Conservation (phyloP, 2,113 vertebrate species). For the Hemiscyllium ocellatum region DNA sequence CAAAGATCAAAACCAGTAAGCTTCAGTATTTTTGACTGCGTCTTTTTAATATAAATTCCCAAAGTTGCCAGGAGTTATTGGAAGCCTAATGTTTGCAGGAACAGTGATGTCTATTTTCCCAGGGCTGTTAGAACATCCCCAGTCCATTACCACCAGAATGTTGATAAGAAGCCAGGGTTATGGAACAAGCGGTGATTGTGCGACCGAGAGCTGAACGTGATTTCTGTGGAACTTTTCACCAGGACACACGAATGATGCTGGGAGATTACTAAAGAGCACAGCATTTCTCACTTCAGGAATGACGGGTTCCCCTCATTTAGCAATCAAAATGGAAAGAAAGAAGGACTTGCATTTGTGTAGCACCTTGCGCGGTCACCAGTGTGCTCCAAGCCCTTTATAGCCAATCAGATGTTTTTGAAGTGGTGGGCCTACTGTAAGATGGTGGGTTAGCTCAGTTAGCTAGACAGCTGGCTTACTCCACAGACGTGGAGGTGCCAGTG, state of each 20-base stretch:
- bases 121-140: constrained; percentile 14
- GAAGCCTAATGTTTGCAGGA: not conserved
- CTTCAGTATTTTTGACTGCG: not conserved
- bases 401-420: not conserved
- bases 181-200: not conserved
- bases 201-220: not conserved
- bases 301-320: not conserved
- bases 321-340: not conserved
- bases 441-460: not conserved
- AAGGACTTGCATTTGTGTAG: not conserved
- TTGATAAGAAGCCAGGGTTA: not conserved
- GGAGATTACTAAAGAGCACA: not conserved
- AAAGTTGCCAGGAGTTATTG: not conserved
- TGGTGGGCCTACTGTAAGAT: not conserved
- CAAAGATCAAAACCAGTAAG: not conserved
- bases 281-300: not conserved
- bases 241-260: not conserved
- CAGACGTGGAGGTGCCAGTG: no score
- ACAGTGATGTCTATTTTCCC: not conserved
- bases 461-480: no score
- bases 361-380: not conserved
- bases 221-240: not conserved
- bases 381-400: no score
- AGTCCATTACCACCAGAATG: not conserved
- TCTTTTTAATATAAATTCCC: not conserved